Evolutionary conservation across 2,797 vertebrate genomes (phyloP).

Genomic region (Ceryle rudis): DNA sequence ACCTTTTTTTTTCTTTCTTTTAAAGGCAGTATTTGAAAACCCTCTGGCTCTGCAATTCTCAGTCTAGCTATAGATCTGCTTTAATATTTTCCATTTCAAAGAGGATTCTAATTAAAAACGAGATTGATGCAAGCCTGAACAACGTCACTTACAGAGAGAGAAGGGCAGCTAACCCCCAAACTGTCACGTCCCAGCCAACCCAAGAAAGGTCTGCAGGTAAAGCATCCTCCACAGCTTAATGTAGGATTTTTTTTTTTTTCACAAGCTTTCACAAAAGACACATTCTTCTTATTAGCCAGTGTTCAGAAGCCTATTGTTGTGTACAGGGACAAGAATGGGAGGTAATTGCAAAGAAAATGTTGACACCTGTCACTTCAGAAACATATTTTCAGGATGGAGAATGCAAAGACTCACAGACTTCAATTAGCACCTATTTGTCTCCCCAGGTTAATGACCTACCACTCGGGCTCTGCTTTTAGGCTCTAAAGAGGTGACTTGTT

Average conservation of each 20-base stretch:
- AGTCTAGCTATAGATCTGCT: constrained; percentile 21
- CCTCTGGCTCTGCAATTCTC: constrained; percentile 21
- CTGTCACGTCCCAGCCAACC: not conserved
- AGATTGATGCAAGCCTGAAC: constrained; percentile 41
- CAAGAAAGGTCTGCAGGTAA: not conserved
- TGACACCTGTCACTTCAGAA: not conserved
- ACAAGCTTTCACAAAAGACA: not conserved
- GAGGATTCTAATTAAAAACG: constrained; percentile 13
- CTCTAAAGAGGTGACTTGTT: not conserved
- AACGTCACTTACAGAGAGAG: not conserved
- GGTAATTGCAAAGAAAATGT: not conserved
- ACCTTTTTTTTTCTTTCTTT: not conserved
- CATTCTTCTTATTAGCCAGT: not conserved
- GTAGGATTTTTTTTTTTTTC: not conserved
- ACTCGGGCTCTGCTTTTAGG: not conserved
- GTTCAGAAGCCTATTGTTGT: not conserved
- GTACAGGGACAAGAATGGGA: not conserved
- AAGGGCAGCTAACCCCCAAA: not conserved
- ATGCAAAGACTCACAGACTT: not conserved
- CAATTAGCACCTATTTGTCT: not conserved
- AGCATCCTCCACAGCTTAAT: not conserved
- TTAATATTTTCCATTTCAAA: constrained; percentile 66
- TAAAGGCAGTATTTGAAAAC: constrained; percentile 30
- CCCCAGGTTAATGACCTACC: not conserved
- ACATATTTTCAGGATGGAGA: not conserved